These are phyloP conservation scores for Diloba caeruleocephala DNA, from an alignment of 2,888 invertebrate species.

Conservation along the genomic window DNA sequence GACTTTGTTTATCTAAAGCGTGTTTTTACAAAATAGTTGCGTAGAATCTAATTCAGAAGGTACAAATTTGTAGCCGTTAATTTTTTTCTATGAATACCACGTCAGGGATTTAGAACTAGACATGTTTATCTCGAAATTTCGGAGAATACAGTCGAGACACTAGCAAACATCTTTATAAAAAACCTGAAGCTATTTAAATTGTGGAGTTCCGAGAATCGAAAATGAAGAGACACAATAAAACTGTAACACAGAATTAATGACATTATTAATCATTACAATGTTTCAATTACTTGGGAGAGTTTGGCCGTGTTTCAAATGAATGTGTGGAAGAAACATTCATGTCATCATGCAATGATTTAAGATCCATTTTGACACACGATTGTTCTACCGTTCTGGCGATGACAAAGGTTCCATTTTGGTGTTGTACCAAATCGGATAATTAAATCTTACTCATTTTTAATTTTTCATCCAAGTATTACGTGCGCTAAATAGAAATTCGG, in stretches of 20 bases:
- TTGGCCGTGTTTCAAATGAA: conserved; percentile 56
- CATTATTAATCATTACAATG: conserved; percentile 53
- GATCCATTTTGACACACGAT: conserved; percentile 26
- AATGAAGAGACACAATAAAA: conserved; percentile 45
- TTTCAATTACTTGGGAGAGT: conserved; percentile 50
- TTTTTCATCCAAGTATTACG: conserved; percentile 25
- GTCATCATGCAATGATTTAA: conserved; percentile 41
- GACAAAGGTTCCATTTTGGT: conserved; percentile 36
- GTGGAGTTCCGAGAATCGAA: conserved; percentile 37
- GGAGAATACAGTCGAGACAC: conserved; percentile 38
- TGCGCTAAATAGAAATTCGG: conserved; percentile 18
- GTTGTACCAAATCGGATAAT: conserved; percentile 27
- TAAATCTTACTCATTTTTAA: conserved; percentile 23
- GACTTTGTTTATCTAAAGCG: no score
- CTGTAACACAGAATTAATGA: conserved; percentile 46
- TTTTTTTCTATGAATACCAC: conserved; percentile 14
- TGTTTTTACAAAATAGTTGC: conserved; percentile 1
- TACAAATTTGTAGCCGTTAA: conserved; percentile 6
- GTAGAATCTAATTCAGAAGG: conserved; percentile 16
- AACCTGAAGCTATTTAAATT: conserved; percentile 29
- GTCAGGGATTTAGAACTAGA: conserved; percentile 18
- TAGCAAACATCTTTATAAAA: conserved; percentile 12
- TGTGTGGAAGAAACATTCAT: conserved; percentile 30
- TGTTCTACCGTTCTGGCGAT: conserved; percentile 32
- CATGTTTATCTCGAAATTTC: conserved; percentile 41